Base-by-base conservation (phyloP, 2,888 invertebrate genomes). In the Mechanitis mazaeus region DNA sequence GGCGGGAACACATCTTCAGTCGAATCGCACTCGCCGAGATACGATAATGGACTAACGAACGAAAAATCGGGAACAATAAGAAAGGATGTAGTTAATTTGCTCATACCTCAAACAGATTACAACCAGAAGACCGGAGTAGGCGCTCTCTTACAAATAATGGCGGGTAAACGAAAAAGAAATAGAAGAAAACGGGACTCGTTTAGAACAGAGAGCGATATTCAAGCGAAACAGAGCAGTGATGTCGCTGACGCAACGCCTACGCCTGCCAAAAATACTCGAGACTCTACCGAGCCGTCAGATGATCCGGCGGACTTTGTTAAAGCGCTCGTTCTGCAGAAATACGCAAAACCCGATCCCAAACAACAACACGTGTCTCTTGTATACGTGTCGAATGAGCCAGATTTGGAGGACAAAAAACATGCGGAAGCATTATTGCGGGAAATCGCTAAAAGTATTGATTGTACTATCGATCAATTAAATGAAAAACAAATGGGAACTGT, bases 31-130 rank as follows among this genome's bases (percentile, higher is more conserved):
- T 73, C 83, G 73, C 76, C 75, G 68, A 76, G 74, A 62, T 68
- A 74, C 79, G 81, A 83, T 68, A 77, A 76, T 81, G 76, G 77
- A 71, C 72, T 73, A 78, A 77, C 80, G 69, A 75, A 74, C 76
- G 78, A 80, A 61, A 74, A 70, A 68, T 64, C 75, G 11, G 74
- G 73, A 66, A 75, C 78, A 60, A 73, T 76, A 62, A 76, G 81
- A 60, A 90, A 90, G 77, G 87, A 90, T 87, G 90, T 90, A 81
- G 87, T 89, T 62, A 90, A 90, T 72, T 69, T 90, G 31, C 73
- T 90, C 1, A 74, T 90, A 65, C 89, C 90, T 31, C 77, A 83
- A 63, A 87, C 85, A 3, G 81, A 86, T 64, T 89, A 89, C 76
- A 79, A 73, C 54, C 85, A 87, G 66, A 89, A 84, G 71, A 77